Conservation (phyloP, 2,797 vertebrate genomes). For the Scarus forsteni region DNA sequence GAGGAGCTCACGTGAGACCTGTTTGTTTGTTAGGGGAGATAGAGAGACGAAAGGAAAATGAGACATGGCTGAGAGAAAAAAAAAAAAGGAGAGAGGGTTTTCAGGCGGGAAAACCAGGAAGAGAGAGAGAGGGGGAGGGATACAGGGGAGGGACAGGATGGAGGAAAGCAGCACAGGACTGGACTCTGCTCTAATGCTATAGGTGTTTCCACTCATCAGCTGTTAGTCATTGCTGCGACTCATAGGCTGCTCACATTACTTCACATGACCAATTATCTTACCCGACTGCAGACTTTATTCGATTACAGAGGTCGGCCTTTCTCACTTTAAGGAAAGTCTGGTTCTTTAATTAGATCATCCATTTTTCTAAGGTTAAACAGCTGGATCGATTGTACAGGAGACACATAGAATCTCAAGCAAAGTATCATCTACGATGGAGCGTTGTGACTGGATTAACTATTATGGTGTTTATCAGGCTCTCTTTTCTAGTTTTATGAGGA, state of each 20-base stretch:
- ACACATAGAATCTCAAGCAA: not conserved
- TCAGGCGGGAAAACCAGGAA: constrained; percentile 65
- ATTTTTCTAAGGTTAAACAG: constrained; percentile 49
- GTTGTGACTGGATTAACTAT: no score
- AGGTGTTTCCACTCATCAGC: constrained; percentile 76
- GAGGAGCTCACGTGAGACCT: constrained; percentile 73
- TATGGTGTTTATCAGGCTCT: no score
- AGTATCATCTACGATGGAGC: not conserved
- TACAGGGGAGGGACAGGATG: constrained; percentile 18
- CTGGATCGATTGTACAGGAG: constrained; percentile 19
- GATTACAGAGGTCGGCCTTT: constrained; percentile 49
- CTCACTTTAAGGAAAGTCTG: constrained; percentile 54
- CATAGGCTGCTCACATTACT: constrained; percentile 33
- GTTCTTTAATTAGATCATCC: constrained; percentile 38
- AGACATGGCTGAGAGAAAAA: constrained; percentile 26
- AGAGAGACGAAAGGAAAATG: constrained; percentile 28
- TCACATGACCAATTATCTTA: constrained; percentile 53
- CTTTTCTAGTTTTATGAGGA: no score
- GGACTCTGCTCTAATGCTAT: constrained; percentile 50
- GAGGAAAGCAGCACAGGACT: constrained; percentile 21
- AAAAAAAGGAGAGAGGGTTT: constrained; percentile 61
- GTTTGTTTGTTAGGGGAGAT: constrained; percentile 68
- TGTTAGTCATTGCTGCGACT: constrained; percentile 69
- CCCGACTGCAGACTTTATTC: constrained; percentile 47
- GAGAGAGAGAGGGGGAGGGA: constrained; percentile 18